Evolutionary conservation across 2,113 vertebrate genomes (phyloP), one percentile per base, ranked within the genome.

Genomic region (Conger conger): DNA sequence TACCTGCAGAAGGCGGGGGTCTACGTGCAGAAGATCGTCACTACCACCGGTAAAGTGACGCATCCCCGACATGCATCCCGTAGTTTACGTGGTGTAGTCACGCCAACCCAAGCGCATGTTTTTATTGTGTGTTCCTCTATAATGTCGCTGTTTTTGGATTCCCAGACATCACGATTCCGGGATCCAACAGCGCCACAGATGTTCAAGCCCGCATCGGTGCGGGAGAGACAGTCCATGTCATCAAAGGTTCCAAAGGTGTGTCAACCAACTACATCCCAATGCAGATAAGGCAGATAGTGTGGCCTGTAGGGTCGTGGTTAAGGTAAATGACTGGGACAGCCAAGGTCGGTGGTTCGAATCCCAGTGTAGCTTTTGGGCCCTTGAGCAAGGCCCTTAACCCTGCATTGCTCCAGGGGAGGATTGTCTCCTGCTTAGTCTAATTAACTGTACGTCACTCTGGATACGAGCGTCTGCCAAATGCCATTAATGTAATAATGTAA

Each of bases 141-240:
- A 63, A 23, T 63, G 20, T 23, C 27, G 68, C 33, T 73, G 68
- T 94, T 53, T 92, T 87, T 87, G n/a, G 2, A 80, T 86, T 54
- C 79, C 23, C 91, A 99, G 98, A 99, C 94, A 99, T 99, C 85
- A 96, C 99, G 84, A 99, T 99, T 93, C 98, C 98, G n/a, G 98
- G 98, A 92, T 95, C 97, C 79, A 98, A 99, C 90, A 99, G 97
- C 88, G 94, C 96, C 84, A 98, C 97, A 27, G 98, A 99, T 82
- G 97, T 99, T 45, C 98, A 99, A 92, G 98, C 98, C 80, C 95
- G 97, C 86, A 99, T 99, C 86, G 96, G 94, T 84, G 98, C 98
- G 86, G 98, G 98, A 0, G 98, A 99, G 92, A 99, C 97, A 89
- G 98, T 99, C 91, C 98, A 99, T 81, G 95, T 99, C 79, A 99